Evolutionary conservation across 2,113 vertebrate species (phyloP).

Genomic region (Herpetotheres cachinnans): DNA sequence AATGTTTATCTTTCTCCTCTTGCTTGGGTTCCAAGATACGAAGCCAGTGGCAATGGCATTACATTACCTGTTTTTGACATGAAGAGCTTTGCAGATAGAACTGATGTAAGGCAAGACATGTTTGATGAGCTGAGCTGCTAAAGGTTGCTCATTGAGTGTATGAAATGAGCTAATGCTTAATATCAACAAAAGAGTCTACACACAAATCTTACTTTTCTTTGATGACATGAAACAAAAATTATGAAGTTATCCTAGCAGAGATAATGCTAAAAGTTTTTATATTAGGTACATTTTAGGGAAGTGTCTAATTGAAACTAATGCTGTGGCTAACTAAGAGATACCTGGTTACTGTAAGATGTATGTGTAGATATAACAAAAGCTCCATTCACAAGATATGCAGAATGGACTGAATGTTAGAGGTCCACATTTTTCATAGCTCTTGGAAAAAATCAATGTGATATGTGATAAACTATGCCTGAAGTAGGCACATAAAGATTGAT

Average conservation of each 20-base stretch:
- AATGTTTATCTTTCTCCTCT: not conserved
- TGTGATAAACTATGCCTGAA: not conserved
- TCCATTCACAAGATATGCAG: not conserved
- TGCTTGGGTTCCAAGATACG: not conserved
- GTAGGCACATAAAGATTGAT: not conserved
- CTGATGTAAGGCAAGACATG: not conserved
- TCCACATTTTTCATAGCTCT: not conserved
- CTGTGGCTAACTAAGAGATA: not conserved
- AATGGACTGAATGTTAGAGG: not conserved
- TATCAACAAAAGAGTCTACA: not conserved
- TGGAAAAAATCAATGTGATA: not conserved
- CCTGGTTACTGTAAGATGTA: not conserved
- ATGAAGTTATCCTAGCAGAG: not conserved
- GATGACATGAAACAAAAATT: not conserved
- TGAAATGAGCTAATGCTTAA: not conserved
- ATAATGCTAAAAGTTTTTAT: not conserved
- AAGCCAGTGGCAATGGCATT: not conserved
- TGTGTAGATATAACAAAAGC: not conserved
- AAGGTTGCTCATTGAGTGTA: not conserved
- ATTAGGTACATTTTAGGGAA: not conserved
- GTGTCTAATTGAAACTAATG: not conserved
- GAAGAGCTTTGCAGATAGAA: not conserved
- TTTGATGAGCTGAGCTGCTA: not conserved
- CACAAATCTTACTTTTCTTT: not conserved
- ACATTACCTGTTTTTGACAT: not conserved